Base-by-base conservation (phyloP, 2,113 vertebrate species). In the Myocastor coypus region DNA sequence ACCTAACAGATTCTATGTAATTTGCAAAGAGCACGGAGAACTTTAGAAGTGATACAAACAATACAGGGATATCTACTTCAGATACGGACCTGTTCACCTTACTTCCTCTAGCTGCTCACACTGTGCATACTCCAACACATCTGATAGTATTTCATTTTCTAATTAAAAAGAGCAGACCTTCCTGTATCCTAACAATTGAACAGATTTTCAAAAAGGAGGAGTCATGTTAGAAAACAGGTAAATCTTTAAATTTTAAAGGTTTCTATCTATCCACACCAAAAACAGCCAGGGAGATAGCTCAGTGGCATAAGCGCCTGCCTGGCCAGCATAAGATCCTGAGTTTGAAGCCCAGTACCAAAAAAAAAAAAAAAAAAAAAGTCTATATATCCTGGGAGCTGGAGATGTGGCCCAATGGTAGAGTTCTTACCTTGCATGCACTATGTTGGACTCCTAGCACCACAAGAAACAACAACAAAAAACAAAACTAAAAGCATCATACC, bases 181-280 rank as follows among this genome's bases (percentile, higher is more conserved):
- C 63, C 50, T 32, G 26, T 3, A 69, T 55, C 28, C 46, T 77
- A 52, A 66, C 64, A 86, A 94, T 61, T 26, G 46, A 87, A 86
- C 10, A 19, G 20, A 83, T 88, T 78, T 83, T 52, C 50, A 88
- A 80, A 91, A 80, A 4, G 16, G 63, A 91, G 30, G 55, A 12
- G 46, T n/a, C n/a, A n/a, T n/a, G 87, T 84, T 63, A 94, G 77
- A 94, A 92, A 92, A 32, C 64, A 88, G 64, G 17, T 17, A 34
- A 8, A 26, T 17, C 42, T 85, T 52, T 30, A 42, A 32, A 34
- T 63, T 55, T 37, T 73, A 59, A 77, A 96, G 57, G 64, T 73
- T 28, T 85, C 66, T 91, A 63, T 85, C 66, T 91, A 63, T 32
- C 84, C 68, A 85, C 14, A 89, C 73, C 24, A 94, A 84, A 84